These are phyloP conservation scores for Cheirogaleus major DNA, from an alignment of 2,797 vertebrate species.

Conservation along the genomic window DNA sequence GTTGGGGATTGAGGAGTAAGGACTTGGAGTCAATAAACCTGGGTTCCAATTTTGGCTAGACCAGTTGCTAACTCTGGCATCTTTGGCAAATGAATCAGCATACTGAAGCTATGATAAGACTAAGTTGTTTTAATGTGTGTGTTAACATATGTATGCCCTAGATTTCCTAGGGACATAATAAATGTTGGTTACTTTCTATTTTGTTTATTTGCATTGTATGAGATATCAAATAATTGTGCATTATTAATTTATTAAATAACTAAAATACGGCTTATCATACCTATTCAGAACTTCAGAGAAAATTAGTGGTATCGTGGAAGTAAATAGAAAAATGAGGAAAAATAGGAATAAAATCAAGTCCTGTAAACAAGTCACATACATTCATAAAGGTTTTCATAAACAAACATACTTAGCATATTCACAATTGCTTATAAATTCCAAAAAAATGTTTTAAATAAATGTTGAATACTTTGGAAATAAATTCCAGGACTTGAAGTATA, in stretches of 20 bases:
- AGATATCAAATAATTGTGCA: not conserved
- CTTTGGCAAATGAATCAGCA: not conserved
- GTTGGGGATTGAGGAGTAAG: not conserved
- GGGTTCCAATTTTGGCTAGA: not conserved
- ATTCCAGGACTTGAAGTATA: not conserved
- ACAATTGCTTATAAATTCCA: not conserved
- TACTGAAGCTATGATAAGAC: not conserved
- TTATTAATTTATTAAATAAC: not conserved
- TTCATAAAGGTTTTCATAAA: not conserved
- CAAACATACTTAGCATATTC: not conserved
- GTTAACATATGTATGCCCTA: not conserved
- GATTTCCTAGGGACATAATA: not conserved
- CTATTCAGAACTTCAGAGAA: not conserved
- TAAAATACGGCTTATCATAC: not conserved
- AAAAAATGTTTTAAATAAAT: not conserved
- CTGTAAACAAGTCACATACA: not conserved
- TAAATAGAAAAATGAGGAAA: not conserved
- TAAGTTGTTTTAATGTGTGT: not conserved
- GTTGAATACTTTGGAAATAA: not conserved
- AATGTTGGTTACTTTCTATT: not conserved
- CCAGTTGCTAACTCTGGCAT: not conserved
- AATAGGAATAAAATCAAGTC: not conserved
- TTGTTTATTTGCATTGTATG: not conserved
- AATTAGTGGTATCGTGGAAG: not conserved
- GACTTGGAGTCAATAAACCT: slow-evolving; percentile 15